Evolutionary conservation across 2,888 invertebrate genomes (phyloP), one percentile per base, ranked within the genome.

Genomic region (Ephialtes manifestator): DNA sequence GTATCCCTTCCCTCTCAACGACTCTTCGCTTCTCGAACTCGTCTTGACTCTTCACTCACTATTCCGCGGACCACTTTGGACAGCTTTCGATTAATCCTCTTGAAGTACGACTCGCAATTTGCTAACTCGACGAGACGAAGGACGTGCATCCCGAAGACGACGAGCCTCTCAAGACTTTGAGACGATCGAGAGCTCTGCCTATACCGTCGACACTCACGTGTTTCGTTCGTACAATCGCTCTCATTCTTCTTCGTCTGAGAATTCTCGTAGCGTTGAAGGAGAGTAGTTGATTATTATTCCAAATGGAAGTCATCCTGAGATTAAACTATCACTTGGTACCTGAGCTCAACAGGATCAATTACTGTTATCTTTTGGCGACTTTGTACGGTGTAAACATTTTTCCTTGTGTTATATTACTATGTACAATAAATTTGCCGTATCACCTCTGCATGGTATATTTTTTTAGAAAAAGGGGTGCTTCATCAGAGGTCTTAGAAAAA

Each of bases 61-160:
- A 20, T 35, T 79, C 46, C 43, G 60, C 18, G n/a, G 53, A 51
- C 39, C 53, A 18, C 35, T 68, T 39, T 35, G 63, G 76, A 82
- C 81, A 76, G 81, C 63, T 65, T 63, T 82, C 81, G 71, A 76
- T 82, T 76, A 82, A 82, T 82, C 71, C 76, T 71, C 65, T 76
- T 53, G 46, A 24, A 67, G 39, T 24, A 67, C 63, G 35, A 70
- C 55, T 53, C 63, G 76, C 81, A 77, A 82, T 82, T 82, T 82
- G 76, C 81, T 82, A 82, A 82, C 68, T 71, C 18, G 76, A 82
- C 76, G 71, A 82, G 82, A 79, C 46, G 78, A 58, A 35, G 51
- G 53, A 71, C 39, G 70, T 60, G 78, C 70, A 60, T 55, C 55
- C 70, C 10, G 8, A 24, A 24, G 24, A 48, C 71, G 67, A 76